Base-by-base conservation (phyloP, 2,113 vertebrate genomes). In the Gobiocypris rarus region DNA sequence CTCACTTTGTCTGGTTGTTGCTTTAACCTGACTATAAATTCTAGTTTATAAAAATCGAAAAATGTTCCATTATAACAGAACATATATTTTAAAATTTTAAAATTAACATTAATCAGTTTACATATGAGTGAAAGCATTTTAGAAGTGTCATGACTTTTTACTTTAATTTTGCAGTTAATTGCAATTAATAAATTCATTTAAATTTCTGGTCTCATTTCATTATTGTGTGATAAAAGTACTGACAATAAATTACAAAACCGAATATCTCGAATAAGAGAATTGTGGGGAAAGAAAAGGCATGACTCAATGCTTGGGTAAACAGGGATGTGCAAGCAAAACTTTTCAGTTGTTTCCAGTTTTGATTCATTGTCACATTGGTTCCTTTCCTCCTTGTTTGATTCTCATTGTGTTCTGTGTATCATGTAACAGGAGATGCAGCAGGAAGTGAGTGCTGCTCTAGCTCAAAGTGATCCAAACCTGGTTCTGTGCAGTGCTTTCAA, bases 401-500 rank as follows among this genome's bases (percentile, higher is more conserved):
- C 1, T 9, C 4, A 71, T 9, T 54, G 5, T 28, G 54, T 38
- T 86, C 1, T 85, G 31, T 82, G 3, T 76, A 5, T 76, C 22
- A 78, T 83, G 56, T 69, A 26, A 34, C 65, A 99, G 97, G 96
- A 95, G 75, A 98, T 98, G 96, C 94, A 95, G 70, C 93, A 84
- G 10, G 97, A 97, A 73, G 82, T 99, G 80, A 88, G 69, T 7
- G 92, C 89, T 2, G 96, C 95, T 6, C 87, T 98, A 52, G 90
- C 86, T 34, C 88, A 92, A 9, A 94, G 94, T 1, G 88, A 94
- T 5, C 94, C 95, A 0, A 94, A 93, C 58, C 93, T 96, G 10
- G 81, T 99, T 79, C 48, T 99, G 38, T 97, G 96, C 89, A 94
- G 93, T 1, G 96, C 96, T 86, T 98, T 98, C 91, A 98, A 97